Conservation (phyloP, 2,888 invertebrate genomes). For the Chalcosyrphus nemorum region DNA sequence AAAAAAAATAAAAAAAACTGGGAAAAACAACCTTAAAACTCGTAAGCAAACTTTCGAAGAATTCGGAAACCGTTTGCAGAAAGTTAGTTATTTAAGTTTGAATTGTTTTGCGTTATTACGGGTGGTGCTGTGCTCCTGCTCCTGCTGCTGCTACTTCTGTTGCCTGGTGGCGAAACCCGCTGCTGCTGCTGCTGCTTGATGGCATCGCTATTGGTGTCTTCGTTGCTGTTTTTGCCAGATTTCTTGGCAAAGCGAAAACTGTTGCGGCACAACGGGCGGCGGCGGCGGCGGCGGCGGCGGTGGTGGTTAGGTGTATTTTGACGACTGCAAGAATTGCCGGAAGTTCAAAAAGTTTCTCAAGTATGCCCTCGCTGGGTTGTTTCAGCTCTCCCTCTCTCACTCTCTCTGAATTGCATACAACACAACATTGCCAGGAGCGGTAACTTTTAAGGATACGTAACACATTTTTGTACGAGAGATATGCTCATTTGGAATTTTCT, state of each 20-base stretch:
- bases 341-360: constrained; percentile 69
- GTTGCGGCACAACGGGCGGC: no score
- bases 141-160: not conserved
- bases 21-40: no score
- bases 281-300: no score
- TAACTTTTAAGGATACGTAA: constrained; percentile 50
- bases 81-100: constrained; percentile 72
- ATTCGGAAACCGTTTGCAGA: constrained; percentile 69
- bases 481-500: constrained; percentile 61
- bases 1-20: constrained; percentile 6
- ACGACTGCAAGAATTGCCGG: constrained; percentile 65
- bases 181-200: constrained; percentile 8
- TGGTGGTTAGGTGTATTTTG: not conserved
- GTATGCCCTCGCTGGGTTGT: constrained; percentile 41
- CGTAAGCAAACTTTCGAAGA: constrained; percentile 69
- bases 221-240: constrained; percentile 35
- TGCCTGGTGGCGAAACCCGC: constrained; percentile 5
- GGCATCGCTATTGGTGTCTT: constrained; percentile 42
- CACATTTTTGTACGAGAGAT: constrained; percentile 54
- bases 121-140: constrained; percentile 46
- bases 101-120: constrained; percentile 72
- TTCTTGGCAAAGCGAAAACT: not conserved
- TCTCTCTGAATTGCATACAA: no score
- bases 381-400: not conserved
- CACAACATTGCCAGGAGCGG: not conserved